Evolutionary conservation across 2,113 vertebrate species (phyloP).

Genomic region (human): GRCh38 chr17:46071501-46072000

Average conservation of each 20-base stretch:
- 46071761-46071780: neutral
- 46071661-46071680: slow-evolving; percentile 45
- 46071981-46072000: neutral
- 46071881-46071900: neutral
- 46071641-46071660: neutral
- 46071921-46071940: neutral
- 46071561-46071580: neutral
- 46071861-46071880: neutral
- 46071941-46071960: neutral
- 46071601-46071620: neutral
- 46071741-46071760: neutral
- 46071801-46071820: neutral
- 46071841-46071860: neutral
- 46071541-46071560: neutral
- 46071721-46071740: slow-evolving; percentile 16
- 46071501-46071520: neutral
- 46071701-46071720: slow-evolving; percentile 30
- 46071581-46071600: neutral
- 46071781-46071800: neutral
- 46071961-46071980: neutral
- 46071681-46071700: slow-evolving; percentile 6
- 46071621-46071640: neutral
- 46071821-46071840: neutral
- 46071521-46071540: neutral
- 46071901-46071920: neutral